A percentile compares a stretch with the other conserved stretches of the same genome.
These are phyloP conservation scores for Drosophila sproati DNA, from an alignment of 1,140 invertebrate species.

Conservation along the genomic window DNA sequence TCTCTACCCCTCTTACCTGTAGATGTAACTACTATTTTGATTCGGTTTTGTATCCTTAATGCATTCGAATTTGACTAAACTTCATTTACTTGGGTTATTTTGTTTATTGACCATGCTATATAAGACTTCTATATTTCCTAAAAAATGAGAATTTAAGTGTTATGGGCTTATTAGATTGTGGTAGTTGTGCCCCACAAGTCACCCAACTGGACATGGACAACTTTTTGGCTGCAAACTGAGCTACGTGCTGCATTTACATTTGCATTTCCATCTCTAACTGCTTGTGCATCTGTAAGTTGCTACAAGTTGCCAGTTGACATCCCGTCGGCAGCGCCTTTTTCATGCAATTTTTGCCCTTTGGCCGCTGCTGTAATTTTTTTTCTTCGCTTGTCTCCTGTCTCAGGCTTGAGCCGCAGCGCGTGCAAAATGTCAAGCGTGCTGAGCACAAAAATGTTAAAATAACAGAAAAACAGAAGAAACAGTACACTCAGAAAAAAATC, in stretches of 20 bases:
- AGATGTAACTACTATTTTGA: background rate
- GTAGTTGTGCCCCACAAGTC: background rate
- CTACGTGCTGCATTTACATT: conserved; percentile 30
- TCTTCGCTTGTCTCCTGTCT: background rate
- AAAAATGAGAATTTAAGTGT: background rate
- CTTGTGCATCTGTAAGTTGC: conserved; percentile 26
- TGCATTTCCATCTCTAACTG: conserved; percentile 10
- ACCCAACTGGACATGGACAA: conserved; percentile 1
- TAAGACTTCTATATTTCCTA: background rate
- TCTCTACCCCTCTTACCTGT: background rate
- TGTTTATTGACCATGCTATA: no score
- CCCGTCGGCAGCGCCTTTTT: conserved; percentile 12
- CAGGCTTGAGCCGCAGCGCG: conserved; percentile 16
- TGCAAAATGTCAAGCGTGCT: conserved; percentile 42
- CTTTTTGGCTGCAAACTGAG: conserved; percentile 2
- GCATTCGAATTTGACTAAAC: conserved; percentile 6
- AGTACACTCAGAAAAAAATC: background rate
- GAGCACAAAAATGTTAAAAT: background rate
- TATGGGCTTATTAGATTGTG: background rate
- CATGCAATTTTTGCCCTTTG: conserved; percentile 48
- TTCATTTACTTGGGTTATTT: no score
- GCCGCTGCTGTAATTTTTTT: conserved; percentile 5
- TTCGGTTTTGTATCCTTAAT: conserved; percentile 30
- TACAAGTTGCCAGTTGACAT: conserved; percentile 18
- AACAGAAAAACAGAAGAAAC: background rate